Base-by-base conservation (phyloP, 1,140 invertebrate species). In the Laupala kohalensis region DNA sequence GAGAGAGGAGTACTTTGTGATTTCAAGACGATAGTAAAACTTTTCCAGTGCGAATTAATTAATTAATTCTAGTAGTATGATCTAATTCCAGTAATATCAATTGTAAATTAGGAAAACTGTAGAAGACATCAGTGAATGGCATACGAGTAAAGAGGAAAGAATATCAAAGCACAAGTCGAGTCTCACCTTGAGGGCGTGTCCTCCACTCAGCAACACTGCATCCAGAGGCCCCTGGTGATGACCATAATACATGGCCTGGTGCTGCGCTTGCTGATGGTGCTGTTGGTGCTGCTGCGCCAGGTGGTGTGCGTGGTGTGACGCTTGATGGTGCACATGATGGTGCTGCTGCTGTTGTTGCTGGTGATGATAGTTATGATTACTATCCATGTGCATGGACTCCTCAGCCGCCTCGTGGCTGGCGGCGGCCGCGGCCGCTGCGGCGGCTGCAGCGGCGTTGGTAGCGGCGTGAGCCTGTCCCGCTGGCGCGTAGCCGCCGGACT, bases 301-400 rank as follows among this genome's bases (percentile, higher is more conserved):
- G 4, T 23, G 12, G 3, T 68, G 67, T 25, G 13, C 27, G 3
- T 5, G 6, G 25, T 23, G 74, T 25, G 37, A 27, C 25, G 27
- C 29, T 69, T 66, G 71, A n/a, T 63, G 68, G 27, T 69, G 53
- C 25, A 69, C 67, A 5, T 72, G 72, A 6, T 24, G 65, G 74
- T 53, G 67, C 25, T 37, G 27, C n/a, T 69, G 71, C n/a, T 72
- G 71, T 25, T 27, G 68, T 23, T 65, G 25, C 6, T 72, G 72
- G 3, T 72, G 72, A 26, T 84, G 81, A 76, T 85, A 86, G 74
- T 84, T 86, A 72, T 86, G 85, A 73, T 85, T 82, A 5, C 81
- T 81, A 75, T 86, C 85, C 73, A 86, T 83, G n/a, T 68, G 67
- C 28, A 68, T 64, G 25, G 28, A 12, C 19, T 25, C 6, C 27